Conservation (phyloP, 2,797 vertebrate species). For the Denticeps clupeoides region DNA sequence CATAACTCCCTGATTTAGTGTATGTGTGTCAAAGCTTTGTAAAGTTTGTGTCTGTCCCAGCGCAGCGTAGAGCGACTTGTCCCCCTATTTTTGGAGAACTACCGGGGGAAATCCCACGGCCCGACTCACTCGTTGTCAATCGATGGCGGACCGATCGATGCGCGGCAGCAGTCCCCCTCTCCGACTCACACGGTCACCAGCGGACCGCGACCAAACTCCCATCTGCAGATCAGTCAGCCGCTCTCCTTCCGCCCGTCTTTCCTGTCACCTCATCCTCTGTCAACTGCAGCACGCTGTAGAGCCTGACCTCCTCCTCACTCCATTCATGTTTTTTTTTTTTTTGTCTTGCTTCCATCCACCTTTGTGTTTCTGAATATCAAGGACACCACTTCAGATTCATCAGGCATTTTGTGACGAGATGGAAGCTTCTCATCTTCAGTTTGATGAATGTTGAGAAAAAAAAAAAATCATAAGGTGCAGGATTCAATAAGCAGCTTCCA, state of each 20-base stretch:
- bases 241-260: constrained; percentile 10
- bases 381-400: constrained; percentile 3
- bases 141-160: constrained; percentile 38
- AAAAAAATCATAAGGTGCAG: no score
- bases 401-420: no score
- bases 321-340: not conserved
- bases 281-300: constrained; percentile 5
- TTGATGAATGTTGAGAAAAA: no score
- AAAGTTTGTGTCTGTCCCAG: not conserved
- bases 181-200: no score
- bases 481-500: no score
- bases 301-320: constrained; percentile 1
- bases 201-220: no score
- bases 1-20: no score
- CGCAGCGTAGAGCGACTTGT: not conserved
- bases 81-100: not conserved
- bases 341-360: no score
- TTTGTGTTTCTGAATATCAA: no score
- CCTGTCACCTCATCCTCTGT: no score
- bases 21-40: not conserved
- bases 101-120: constrained; percentile 7
- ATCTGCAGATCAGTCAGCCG: not conserved
- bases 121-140: constrained; percentile 33
- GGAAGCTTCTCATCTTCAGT: no score
- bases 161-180: constrained; percentile 22